Base-by-base conservation (phyloP, 2,113 vertebrate genomes). In the Gopherus evgoodei region DNA sequence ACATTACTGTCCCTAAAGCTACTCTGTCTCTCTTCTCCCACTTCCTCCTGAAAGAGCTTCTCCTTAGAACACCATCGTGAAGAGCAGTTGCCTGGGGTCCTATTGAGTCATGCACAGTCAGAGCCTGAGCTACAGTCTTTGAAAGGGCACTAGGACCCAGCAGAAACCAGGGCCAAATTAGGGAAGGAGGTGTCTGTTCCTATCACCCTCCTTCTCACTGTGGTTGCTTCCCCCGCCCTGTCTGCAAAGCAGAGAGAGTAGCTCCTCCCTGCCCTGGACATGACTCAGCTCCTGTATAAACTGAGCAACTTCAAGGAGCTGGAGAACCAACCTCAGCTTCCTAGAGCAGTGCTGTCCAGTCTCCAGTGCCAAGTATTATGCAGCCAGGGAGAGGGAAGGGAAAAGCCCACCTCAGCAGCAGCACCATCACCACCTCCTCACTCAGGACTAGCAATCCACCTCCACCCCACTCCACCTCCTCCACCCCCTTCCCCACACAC, bases 71-170 rank as follows among this genome's bases (percentile, higher is more conserved):
- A 44, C 3, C 75, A 47, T 76, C 12, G 5, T 47, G 42, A 76
- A 24, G 47, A 69, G 65, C 35, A 8, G 21, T 24, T 76, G 42
- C 38, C 19, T 25, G 5, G 12, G 24, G 24, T 25, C 38, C 22
- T 76, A 11, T 42, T 27, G 42, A 76, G 11, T 76, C 75, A 76
- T 76, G 75, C 75, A 69, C 31, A 19, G 16, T n/a, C 16, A n/a
- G 6, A 19, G 16, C 3, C 16, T 31, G 27, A 59, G 16, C 6
- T 35, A n/a, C 35, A 31, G 13, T 19, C 0, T 11, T 12, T n/a
- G 9, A 3, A n/a, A 22, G 65, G 19, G n/a, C 5, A 5, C n/a
- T 72, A 72, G n/a, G 65, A 72, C n/a, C 19, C 65, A 72, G n/a
- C 65, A 72, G n/a, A 72, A 38, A 21, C 65, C 17, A 72, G 5